These are phyloP conservation scores for Chloebia gouldiae DNA, from an alignment of 2,113 vertebrate species.

Conservation along the genomic window DNA sequence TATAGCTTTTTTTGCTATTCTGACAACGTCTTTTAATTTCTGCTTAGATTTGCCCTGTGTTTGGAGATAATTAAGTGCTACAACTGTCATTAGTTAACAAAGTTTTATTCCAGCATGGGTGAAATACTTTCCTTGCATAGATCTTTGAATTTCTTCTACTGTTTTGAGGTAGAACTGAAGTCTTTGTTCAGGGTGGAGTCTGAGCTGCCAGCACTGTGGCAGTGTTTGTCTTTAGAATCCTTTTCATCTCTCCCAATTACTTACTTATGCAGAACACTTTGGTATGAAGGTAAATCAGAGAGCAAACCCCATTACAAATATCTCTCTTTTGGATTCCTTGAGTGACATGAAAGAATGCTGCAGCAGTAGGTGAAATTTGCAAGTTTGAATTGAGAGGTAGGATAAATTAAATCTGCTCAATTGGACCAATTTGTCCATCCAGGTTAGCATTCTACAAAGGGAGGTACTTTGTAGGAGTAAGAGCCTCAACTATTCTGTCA, in stretches of 20 bases:
- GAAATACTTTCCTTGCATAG: background rate
- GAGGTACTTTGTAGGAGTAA: background rate
- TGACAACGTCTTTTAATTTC: background rate
- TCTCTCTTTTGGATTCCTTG: background rate
- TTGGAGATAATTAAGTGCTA: background rate
- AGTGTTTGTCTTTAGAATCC: background rate
- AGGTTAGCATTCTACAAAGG: background rate
- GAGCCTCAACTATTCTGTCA: background rate
- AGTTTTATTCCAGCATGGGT: background rate
- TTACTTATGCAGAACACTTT: background rate
- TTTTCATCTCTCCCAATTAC: background rate
- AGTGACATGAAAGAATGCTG: background rate
- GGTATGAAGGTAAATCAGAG: background rate
- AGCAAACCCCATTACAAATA: background rate
- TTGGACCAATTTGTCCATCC: background rate
- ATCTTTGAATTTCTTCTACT: background rate
- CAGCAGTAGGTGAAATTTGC: background rate
- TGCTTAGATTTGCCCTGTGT: background rate
- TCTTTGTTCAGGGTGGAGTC: background rate
- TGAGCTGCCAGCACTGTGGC: background rate
- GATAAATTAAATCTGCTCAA: background rate
- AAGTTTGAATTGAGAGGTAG: background rate
- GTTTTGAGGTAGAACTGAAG: background rate
- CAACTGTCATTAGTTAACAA: background rate
- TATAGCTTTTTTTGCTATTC: background rate